Conservation (phyloP, 2,888 invertebrate genomes). For the Napeogenes inachia region DNA sequence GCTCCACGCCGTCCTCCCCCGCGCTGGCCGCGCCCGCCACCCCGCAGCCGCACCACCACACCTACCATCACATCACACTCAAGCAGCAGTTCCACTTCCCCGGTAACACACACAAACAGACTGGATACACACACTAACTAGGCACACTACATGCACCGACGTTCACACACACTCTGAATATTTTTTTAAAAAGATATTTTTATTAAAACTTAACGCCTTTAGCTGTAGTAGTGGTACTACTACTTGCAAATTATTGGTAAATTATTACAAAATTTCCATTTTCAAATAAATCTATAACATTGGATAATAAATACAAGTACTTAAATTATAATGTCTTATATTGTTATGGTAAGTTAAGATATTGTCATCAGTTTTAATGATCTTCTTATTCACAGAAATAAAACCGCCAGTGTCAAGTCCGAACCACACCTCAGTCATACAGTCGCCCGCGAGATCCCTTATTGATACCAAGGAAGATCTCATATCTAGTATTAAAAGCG, state of each 20-base stretch:
- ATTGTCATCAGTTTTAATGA: not conserved
- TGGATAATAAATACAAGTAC: not conserved
- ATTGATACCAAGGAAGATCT: constrained; percentile 54
- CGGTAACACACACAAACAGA: constrained; percentile 69
- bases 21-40: constrained; percentile 80
- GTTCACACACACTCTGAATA: not conserved
- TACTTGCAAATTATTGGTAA: no score
- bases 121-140: not conserved
- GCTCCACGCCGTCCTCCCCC: constrained; percentile 97
- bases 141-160: not conserved
- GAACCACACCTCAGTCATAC: constrained; percentile 47
- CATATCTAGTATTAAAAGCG: constrained; percentile 56
- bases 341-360: no score
- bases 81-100: constrained; percentile 88
- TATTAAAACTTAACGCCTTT: no score
- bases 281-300: no score
- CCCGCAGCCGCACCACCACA: constrained; percentile 76
- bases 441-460: constrained; percentile 50
- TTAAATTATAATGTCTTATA: no score
- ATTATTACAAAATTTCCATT: no score
- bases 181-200: no score
- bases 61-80: constrained; percentile 48
- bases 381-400: constrained; percentile 46
- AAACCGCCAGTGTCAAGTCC: constrained; percentile 59
- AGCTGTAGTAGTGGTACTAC: no score